phyloP scores from a whole-genome alignment of 2,113 vertebrate species.

The Microtus ochrogaster region DNA sequence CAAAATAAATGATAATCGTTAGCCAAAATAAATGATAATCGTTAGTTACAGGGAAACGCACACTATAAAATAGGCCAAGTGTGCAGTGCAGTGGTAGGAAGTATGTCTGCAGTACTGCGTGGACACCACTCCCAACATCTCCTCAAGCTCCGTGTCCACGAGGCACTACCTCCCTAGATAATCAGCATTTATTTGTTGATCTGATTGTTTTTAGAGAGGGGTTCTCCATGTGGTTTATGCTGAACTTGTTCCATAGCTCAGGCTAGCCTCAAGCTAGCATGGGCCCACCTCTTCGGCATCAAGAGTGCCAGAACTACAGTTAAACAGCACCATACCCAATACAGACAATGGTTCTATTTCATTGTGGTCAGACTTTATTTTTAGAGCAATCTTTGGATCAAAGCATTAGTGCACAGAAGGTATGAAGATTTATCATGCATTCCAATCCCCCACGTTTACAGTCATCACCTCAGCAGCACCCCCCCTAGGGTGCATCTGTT shows the following conservation, averaged over 20 bases:
- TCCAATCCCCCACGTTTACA: accelerated
- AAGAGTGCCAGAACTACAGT: background rate
- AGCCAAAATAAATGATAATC: background rate
- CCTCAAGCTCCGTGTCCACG: background rate
- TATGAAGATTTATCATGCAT: background rate
- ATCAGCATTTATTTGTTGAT: background rate
- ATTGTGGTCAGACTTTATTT: background rate
- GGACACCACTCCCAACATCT: background rate
- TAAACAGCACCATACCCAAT: background rate
- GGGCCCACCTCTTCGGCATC: background rate
- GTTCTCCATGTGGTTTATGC: background rate
- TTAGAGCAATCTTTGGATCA: background rate
- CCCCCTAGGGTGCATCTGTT: too few species aligned
- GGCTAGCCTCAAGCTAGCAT: background rate
- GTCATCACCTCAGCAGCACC: background rate
- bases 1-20: background rate
- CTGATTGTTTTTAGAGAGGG: background rate
- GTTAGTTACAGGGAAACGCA: background rate
- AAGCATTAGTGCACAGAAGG: background rate
- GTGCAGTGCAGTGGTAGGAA: background rate
- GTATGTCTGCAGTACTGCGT: background rate
- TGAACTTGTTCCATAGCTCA: background rate
- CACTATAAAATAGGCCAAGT: background rate
- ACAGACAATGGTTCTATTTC: background rate
- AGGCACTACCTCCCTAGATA: background rate